A percentile compares a stretch with the other conserved stretches of the same genome.
These are phyloP conservation scores for Anhinga rufa DNA, from an alignment of 2,113 vertebrate genomes.

Conservation along the genomic window DNA sequence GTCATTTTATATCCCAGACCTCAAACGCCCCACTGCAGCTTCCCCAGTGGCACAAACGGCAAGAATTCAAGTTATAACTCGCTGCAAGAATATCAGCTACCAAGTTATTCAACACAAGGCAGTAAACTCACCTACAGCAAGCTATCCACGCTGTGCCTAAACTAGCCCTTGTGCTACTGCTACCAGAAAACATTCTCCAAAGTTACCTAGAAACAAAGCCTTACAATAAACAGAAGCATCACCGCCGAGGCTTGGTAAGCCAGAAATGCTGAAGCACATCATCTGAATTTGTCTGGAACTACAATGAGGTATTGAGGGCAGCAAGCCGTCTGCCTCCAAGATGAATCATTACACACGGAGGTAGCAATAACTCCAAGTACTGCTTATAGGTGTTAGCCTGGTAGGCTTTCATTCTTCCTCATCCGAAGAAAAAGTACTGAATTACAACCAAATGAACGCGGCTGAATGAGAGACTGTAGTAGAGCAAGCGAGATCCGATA, in stretches of 20 bases:
- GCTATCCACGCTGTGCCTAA: rapidly evolving
- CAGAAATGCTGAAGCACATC: not conserved
- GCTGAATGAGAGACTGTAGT: not conserved
- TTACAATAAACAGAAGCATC: not conserved
- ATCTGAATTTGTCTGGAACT: not conserved
- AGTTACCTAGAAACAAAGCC: not conserved
- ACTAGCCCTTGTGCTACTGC: not conserved
- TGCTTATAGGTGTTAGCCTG: not conserved
- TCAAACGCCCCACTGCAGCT: not conserved
- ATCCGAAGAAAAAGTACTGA: not conserved
- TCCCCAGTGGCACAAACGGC: not conserved
- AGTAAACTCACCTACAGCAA: not conserved
- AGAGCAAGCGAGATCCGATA: not conserved
- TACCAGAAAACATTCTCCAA: not conserved
- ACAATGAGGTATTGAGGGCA: not conserved
- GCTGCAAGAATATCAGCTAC: not conserved
- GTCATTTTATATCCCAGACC: not conserved
- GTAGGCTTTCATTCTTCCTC: not conserved
- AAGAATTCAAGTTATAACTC: not conserved
- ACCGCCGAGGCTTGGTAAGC: not conserved
- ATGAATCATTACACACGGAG: not conserved
- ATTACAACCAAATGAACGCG: not conserved
- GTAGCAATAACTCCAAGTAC: not conserved
- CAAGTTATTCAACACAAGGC: not conserved
- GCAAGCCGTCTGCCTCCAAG: not conserved